Evolutionary conservation across 2,888 invertebrate genomes (phyloP).

Genomic region (Flexamia atlantica): DNA sequence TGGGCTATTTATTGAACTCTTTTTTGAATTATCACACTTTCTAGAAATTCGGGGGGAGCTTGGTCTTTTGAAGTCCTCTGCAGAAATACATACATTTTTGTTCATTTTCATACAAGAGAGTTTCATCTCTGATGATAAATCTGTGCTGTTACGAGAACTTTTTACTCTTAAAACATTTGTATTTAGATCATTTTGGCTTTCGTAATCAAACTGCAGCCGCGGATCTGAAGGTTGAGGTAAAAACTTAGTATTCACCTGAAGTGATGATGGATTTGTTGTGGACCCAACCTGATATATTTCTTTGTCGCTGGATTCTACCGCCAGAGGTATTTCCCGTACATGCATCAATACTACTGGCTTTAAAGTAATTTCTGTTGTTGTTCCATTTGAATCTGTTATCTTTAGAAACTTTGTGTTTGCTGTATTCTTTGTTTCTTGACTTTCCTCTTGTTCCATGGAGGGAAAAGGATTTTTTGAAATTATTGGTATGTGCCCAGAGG

Average conservation of each 20-base stretch:
- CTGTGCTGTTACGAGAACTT: neutral
- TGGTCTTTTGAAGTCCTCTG: neutral
- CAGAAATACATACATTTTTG: neutral
- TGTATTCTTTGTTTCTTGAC: neutral
- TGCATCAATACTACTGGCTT: neutral
- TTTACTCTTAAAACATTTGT: neutral
- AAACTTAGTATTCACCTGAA: neutral
- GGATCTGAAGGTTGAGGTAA: neutral
- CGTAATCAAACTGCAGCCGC: neutral
- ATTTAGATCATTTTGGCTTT: neutral
- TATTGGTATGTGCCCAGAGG: neutral
- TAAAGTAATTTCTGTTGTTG: slow-evolving; percentile 10
- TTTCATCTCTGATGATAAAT: neutral
- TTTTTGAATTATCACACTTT: neutral
- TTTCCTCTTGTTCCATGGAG: neutral
- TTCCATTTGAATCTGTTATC: neutral
- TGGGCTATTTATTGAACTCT: neutral
- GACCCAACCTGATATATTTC: neutral
- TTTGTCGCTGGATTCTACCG: neutral
- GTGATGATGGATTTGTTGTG: neutral
- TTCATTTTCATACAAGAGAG: neutral
- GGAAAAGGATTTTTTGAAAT: neutral
- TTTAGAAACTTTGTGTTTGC: neutral
- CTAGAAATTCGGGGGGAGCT: neutral
- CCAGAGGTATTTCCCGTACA: neutral